Conservation (phyloP, 2,113 vertebrate species). For the Oncorhynchus kisutch region DNA sequence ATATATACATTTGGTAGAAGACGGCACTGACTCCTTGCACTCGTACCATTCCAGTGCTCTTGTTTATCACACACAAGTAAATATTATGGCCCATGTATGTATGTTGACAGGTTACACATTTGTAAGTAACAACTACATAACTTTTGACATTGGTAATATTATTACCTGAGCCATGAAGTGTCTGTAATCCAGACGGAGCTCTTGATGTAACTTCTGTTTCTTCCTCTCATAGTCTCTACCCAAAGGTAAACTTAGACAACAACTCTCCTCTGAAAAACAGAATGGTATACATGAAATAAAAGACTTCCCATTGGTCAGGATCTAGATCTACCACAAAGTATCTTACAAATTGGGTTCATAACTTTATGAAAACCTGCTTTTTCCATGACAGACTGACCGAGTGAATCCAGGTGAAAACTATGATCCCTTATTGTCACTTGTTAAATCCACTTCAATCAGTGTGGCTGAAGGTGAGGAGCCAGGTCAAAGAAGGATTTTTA, state of each 20-base stretch:
- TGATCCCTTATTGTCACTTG: too few relatives aligned
- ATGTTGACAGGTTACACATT: not conserved
- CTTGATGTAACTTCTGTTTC: constrained; percentile 89
- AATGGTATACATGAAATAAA: constrained; percentile 8
- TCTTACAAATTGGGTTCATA: not conserved
- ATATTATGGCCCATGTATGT: too few relatives aligned
- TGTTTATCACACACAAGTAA: too few relatives aligned
- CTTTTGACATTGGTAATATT: not conserved
- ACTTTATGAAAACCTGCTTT: too few relatives aligned
- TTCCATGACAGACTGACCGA: too few relatives aligned
- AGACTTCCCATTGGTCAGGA: not conserved
- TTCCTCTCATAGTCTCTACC: constrained; percentile 91
- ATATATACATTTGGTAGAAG: too few relatives aligned
- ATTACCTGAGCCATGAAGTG: constrained; percentile 88
- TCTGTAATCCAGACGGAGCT: constrained; percentile 88
- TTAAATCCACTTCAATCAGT: too few relatives aligned
- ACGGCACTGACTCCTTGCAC: too few relatives aligned
- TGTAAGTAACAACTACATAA: not conserved
- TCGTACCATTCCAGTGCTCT: too few relatives aligned
- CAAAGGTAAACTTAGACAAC: constrained; percentile 83
- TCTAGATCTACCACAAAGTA: not conserved
- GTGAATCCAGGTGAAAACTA: too few relatives aligned
- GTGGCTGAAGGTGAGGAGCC: too few relatives aligned
- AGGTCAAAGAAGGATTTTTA: too few relatives aligned
- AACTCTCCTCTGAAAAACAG: constrained; percentile 71